These are phyloP conservation scores for Silurus lanzhouensis DNA, from an alignment of 2,797 vertebrate genomes.

Conservation along the genomic window DNA sequence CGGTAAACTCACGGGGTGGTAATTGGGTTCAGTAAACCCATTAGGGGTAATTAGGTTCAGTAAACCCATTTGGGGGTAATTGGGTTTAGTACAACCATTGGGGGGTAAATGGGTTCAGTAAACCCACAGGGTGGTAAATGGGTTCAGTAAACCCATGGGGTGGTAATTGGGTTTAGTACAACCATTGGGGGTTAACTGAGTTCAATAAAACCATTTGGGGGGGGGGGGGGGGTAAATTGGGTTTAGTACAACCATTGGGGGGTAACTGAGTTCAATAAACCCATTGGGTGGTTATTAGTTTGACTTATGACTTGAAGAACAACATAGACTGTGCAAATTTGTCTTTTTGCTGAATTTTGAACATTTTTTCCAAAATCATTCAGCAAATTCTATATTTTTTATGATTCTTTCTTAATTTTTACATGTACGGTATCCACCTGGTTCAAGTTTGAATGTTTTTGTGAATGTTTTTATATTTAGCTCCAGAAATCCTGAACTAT, in stretches of 20 bases:
- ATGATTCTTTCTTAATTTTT: neutral
- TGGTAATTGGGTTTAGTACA: neutral
- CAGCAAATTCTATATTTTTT: neutral
- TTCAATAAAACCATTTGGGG: too few relatives aligned
- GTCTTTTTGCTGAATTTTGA: neutral
- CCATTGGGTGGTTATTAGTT: too few relatives aligned
- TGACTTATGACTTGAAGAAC: neutral
- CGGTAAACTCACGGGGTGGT: too few relatives aligned
- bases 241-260: neutral
- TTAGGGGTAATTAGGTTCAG: too few relatives aligned
- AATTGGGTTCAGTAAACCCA: neutral
- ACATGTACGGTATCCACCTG: neutral
- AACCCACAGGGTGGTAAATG: too few relatives aligned
- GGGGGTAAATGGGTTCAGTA: too few relatives aligned
- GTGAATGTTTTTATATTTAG: conserved; percentile 65
- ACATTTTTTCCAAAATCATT: neutral
- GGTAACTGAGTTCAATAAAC: neutral
- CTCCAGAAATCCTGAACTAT: conserved; percentile 95
- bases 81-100: too few relatives aligned
- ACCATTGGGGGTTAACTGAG: too few relatives aligned
- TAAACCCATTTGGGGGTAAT: too few relatives aligned
- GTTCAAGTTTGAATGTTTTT: neutral
- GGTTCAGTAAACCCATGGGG: too few relatives aligned
- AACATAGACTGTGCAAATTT: neutral
- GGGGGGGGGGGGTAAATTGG: too few relatives aligned